Percentiles rank a stretch among this genome's conserved stretches.
phyloP scores from a whole-genome alignment of 2,797 vertebrate species.

The Distichodus sexfasciatus region DNA sequence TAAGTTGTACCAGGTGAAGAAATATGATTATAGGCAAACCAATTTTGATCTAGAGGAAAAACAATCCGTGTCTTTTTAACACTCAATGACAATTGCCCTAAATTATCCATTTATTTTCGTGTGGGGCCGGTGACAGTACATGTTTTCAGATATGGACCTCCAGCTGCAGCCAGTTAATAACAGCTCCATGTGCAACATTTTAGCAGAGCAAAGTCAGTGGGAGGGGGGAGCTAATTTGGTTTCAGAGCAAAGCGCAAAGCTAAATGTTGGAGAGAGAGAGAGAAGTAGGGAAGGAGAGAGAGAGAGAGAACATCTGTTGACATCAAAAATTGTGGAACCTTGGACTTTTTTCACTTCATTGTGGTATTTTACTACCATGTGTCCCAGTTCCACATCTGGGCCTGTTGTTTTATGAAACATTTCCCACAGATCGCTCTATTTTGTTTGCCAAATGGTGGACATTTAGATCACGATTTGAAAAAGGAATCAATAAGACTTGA shows the following conservation, averaged over 20 bases:
- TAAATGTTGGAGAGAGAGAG: constrained; percentile 59
- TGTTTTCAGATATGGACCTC: constrained; percentile 76
- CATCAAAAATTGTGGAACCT: constrained; percentile 85
- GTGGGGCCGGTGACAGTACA: constrained; percentile 76
- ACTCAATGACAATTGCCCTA: constrained; percentile 73
- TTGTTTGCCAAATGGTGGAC: constrained; percentile 85
- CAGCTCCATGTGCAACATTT: constrained; percentile 71
- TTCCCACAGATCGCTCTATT: constrained; percentile 92
- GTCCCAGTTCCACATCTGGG: constrained; percentile 89
- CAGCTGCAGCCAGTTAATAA: constrained; percentile 84
- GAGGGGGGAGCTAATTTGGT: constrained; percentile 45
- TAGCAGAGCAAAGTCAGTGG: constrained; percentile 45
- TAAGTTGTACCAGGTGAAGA: constrained; percentile 55
- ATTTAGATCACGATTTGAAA: constrained; percentile 85
- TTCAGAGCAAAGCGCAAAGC: constrained; percentile 81
- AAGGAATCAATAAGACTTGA: constrained; percentile 82
- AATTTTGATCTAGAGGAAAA: constrained; percentile 46
- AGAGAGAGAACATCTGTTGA: constrained; percentile 86
- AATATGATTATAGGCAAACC: constrained; percentile 50
- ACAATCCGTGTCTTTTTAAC: constrained; percentile 62
- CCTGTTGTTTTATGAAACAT: constrained; percentile 92
- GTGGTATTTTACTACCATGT: constrained; percentile 90
- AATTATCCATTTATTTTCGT: constrained; percentile 81
- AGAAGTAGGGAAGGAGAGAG: constrained; percentile 28
- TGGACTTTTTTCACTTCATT: constrained; percentile 75